Evolutionary conservation across 2,888 invertebrate genomes (phyloP).

Genomic region (Linnaemya tessellans): DNA sequence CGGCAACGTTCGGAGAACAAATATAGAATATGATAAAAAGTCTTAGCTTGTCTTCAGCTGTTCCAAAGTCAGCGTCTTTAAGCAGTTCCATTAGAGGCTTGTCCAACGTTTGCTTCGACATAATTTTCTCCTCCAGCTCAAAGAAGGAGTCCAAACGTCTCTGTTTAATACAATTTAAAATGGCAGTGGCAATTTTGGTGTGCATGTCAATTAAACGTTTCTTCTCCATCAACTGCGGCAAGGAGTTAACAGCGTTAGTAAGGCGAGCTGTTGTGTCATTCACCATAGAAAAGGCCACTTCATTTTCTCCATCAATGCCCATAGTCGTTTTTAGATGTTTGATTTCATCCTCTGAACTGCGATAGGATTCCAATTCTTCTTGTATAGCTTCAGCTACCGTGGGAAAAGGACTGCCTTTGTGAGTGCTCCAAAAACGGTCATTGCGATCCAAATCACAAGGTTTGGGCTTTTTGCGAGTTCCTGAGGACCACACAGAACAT

Average conservation of each 20-base stretch:
- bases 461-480: slow-evolving; percentile 90
- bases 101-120: slow-evolving; percentile 93
- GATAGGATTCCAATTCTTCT: slow-evolving; percentile 97
- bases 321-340: slow-evolving; percentile 96
- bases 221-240: slow-evolving; percentile 98
- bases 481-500: slow-evolving; percentile 82
- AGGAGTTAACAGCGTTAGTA: slow-evolving; percentile 96
- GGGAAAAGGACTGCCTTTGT: slow-evolving; percentile 97
- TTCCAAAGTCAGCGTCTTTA: slow-evolving; percentile 93
- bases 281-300: slow-evolving; percentile 93
- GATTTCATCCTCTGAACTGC: slow-evolving; percentile 96
- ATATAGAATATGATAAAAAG: slow-evolving; percentile 96
- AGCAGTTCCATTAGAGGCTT: slow-evolving; percentile 94
- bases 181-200: slow-evolving; percentile 97
- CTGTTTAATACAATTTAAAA: slow-evolving; percentile 92
- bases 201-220: slow-evolving; percentile 99
- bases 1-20: slow-evolving; percentile 91
- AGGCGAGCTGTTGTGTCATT: slow-evolving; percentile 96
- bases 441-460: slow-evolving; percentile 94
- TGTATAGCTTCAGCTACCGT: slow-evolving; percentile 99
- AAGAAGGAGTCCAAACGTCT: slow-evolving; percentile 97
- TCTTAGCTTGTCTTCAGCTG: slow-evolving; percentile 95
- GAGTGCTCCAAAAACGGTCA: slow-evolving; percentile 96
- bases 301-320: slow-evolving; percentile 95
- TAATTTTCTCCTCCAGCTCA: slow-evolving; percentile 98